phyloP scores from a whole-genome alignment of 2,888 invertebrate species.

The Aethes cnicana region DNA sequence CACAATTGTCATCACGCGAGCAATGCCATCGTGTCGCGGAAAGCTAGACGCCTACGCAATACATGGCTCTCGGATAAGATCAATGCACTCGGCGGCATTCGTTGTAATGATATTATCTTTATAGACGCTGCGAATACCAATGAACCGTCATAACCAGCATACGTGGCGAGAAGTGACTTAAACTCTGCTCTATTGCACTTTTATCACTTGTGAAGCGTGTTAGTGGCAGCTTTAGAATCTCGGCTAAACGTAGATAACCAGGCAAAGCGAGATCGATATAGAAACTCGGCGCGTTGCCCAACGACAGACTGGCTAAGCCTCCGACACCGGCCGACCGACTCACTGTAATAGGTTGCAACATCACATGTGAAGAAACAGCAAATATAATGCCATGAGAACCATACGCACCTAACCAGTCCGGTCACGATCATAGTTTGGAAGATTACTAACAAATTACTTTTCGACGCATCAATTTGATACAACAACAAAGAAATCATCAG shows the following conservation, averaged over 20 bases:
- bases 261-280: constrained; percentile 42
- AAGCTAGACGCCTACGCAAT: constrained; percentile 31
- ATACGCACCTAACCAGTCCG: constrained; percentile 34
- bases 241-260: constrained; percentile 6
- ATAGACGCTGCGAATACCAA: constrained; percentile 54
- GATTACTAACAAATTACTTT: constrained; percentile 8
- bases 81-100: constrained; percentile 53
- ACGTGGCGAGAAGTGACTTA: background rate
- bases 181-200: background rate
- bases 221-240: background rate
- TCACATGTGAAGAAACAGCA: constrained; percentile 45
- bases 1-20: constrained; percentile 22
- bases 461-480: background rate
- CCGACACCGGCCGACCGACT: constrained; percentile 43
- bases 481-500: too few relatives aligned
- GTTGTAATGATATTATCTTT: constrained; percentile 55
- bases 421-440: constrained; percentile 6
- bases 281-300: constrained; percentile 37
- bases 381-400: constrained; percentile 40
- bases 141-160: constrained; percentile 37
- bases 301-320: constrained; percentile 40
- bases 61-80: constrained; percentile 48
- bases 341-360: constrained; percentile 53
- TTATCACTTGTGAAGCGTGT: background rate
- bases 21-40: constrained; percentile 4